Evolutionary conservation across 2,113 vertebrate species (phyloP), one percentile per base, ranked within the genome.

Genomic region (Ictalurus furcatus): DNA sequence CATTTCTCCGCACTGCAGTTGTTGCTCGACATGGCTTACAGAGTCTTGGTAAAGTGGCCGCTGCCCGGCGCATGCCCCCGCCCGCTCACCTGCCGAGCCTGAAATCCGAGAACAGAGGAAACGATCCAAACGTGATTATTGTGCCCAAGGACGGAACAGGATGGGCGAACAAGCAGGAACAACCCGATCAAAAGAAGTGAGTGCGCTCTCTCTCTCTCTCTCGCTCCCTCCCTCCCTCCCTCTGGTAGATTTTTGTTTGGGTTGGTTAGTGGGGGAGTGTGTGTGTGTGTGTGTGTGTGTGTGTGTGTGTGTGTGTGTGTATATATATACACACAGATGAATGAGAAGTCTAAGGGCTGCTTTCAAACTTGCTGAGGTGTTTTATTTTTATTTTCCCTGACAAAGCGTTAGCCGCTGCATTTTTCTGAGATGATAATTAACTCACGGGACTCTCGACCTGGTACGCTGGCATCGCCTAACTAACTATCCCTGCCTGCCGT

Each of bases 91-190:
- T 99, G 95, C 98, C 98, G 95, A 99, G 98, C 94, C 95, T 99
- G 97, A 99, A 99, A 95, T 99, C 98, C 88, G 98, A 99, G 94
- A 99, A 99, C 95, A 99, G 98, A 99, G 98, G 98, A 97, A 99
- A 99, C 98, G 98, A 99, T 95, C 98, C 98, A 93, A 99, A 98
- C 97, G 97, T 99, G 95, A 96, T 98, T 94, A 98, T 99, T 94
- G 98, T 99, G 94, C 98, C 98, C 94, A 99, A 99, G 96, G 98
- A 99, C 98, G 98, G 98, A 92, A 98, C 98, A 96, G 98, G 98
- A 99, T 99, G 98, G 98, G 98, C 97, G 95, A 99, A 99, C 98
- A 99, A 98, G 97, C 98, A 98, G 97, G 98, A 99, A 92, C 98
- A 98, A 94, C 96, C 97, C 96, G 98, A 99, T 96, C 98, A 98